Evolutionary conservation across 2,888 invertebrate species (phyloP), one percentile per base, ranked within the genome.

Genomic region (Andrena trimmerana): DNA sequence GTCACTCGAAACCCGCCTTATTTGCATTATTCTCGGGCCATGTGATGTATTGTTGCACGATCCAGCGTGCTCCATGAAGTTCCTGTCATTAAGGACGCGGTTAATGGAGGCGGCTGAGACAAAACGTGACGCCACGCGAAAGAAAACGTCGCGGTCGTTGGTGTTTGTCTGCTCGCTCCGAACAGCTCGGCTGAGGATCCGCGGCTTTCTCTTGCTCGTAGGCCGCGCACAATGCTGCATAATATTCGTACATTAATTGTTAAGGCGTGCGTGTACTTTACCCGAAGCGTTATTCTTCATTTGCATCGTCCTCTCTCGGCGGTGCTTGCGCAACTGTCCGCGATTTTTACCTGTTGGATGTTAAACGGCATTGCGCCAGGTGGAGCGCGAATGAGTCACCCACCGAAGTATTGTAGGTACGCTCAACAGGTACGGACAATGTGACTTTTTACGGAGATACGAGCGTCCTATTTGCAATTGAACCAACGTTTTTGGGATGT

Each of bases 121-220:
- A 74, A 75, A 79, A 75, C 77, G 63, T 1, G 13, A 68, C 33
- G 52, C 42, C 66, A 36, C 59, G 50, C 48, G 66, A 20, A 50
- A 48, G 59, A 75, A 31, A 63, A 16, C 42, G 42, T 42, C 65
- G 36, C 36, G 36, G 33, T 33, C 2, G 66, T 79, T 54, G 76
- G 63, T 36, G 68, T 62, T 48, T 24, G 48, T 67, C 66, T 65
- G 54, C 74, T 68, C 62, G 65, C 68, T 72, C 59, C 52, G 33
- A 20, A 67, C 20, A 20, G 60, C 50, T 20, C 10, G 60, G 67
- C 52, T 65, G 69, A 84, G 76, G 74, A 80, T 83, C 24, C 48
- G n/a, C 48, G 48, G 68, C 81, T 75, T 82, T 87, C 75, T 75
- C 82, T 88, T 88, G 85, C 70, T 65, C 81, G 68, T 86, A 52